A percentile compares a stretch with the other conserved stretches of the same genome.
phyloP scores from a whole-genome alignment of 1,140 invertebrate species.

The Ruditapes philippinarum region DNA sequence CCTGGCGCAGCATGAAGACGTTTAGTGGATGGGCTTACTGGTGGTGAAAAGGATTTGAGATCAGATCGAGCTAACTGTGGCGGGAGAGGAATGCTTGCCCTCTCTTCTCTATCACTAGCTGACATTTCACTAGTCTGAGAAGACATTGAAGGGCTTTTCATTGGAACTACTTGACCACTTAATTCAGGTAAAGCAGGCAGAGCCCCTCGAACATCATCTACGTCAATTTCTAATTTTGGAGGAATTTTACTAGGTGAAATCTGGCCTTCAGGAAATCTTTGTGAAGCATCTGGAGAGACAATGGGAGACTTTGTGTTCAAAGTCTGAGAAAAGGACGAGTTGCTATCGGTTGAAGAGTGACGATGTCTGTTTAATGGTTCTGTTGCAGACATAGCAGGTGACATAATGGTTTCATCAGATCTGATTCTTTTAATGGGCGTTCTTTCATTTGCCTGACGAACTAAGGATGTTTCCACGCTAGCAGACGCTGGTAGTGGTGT shows the following conservation, averaged over 20 bases:
- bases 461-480: too few species aligned
- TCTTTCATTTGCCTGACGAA: not conserved
- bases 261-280: not conserved
- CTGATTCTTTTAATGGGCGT: not conserved
- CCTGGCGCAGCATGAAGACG: not conserved
- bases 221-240: slow-evolving; percentile 51
- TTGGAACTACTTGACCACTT: too few species aligned
- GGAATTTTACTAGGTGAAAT: slow-evolving; percentile 31
- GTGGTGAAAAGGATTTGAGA: slow-evolving; percentile 40
- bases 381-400: not conserved
- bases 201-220: slow-evolving; percentile 84
- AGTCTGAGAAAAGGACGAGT: too few species aligned
- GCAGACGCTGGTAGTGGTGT: not conserved
- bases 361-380: not conserved
- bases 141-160: not conserved
- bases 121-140: too few species aligned
- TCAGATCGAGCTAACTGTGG: not conserved
- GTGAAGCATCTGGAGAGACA: too few species aligned
- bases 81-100: not conserved
- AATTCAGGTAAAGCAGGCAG: not conserved
- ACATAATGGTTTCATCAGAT: not conserved
- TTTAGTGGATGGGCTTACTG: slow-evolving; percentile 29
- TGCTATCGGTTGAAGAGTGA: not conserved
- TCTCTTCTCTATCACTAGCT: not conserved
- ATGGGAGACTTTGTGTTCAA: too few species aligned